phyloP scores from a whole-genome alignment of 2,113 vertebrate genomes.

The Microcebus griseorufus region DNA sequence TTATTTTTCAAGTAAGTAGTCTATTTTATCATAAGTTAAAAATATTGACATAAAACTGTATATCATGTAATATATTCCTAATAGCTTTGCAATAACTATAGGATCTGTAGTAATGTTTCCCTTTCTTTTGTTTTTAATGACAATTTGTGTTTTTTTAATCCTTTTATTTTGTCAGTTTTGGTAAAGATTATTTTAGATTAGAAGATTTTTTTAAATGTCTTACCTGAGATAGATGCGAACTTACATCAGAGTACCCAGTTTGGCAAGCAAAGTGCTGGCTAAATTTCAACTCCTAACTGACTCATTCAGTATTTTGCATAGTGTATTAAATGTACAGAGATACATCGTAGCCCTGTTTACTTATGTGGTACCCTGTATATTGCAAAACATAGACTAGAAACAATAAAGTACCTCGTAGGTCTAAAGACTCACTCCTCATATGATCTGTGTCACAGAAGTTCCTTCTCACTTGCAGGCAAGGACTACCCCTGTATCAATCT shows the following conservation, averaged over 20 bases:
- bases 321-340: background rate
- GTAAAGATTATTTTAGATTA: background rate
- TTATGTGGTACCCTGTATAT: background rate
- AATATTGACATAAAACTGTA: background rate
- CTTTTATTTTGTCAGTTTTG: background rate
- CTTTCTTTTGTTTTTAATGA: background rate
- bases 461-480: background rate
- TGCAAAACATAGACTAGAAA: background rate
- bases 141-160: background rate
- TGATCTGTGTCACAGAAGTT: background rate
- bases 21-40: conserved; percentile 2
- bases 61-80: background rate
- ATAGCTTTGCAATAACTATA: background rate
- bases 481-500: background rate
- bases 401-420: background rate
- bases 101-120: background rate
- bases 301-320: background rate
- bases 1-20: background rate
- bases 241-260: background rate
- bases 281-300: background rate
- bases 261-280: background rate
- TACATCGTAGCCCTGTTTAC: background rate
- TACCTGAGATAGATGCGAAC: background rate
- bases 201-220: background rate
- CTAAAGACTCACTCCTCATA: background rate